phyloP scores from a whole-genome alignment of 2,113 vertebrate genomes.

The Myotis brandtii region DNA sequence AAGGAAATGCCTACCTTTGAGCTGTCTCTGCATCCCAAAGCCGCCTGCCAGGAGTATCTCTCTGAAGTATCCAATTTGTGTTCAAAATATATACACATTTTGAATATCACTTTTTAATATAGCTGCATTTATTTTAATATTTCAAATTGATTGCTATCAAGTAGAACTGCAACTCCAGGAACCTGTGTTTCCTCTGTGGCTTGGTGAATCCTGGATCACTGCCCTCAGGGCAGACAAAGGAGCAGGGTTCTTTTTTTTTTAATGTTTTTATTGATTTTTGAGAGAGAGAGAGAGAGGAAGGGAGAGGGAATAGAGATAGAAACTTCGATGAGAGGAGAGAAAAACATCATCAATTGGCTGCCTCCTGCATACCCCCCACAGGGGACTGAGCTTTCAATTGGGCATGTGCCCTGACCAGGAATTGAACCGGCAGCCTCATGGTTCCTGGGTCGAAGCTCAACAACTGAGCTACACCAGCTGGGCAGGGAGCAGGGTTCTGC shows the following conservation, averaged over 20 bases:
- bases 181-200: not conserved
- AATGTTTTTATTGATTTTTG: too few species aligned
- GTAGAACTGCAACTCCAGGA: not conserved
- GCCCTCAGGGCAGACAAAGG: not conserved
- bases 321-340: too few species aligned
- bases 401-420: too few species aligned
- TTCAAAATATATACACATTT: not conserved
- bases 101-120: not conserved
- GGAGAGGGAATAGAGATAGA: too few species aligned
- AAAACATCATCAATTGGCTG: too few species aligned
- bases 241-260: not conserved
- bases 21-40: not conserved
- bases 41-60: not conserved
- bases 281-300: too few species aligned
- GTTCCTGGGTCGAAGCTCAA: too few species aligned
- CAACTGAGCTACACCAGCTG: too few species aligned
- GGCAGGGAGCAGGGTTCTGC: not conserved
- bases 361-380: too few species aligned
- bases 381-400: too few species aligned
- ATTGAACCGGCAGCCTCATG: too few species aligned
- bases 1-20: not conserved
- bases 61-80: not conserved
- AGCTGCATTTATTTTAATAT: not conserved
- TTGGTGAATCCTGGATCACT: not conserved
- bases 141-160: not conserved